Evolutionary conservation across 2,113 vertebrate species (phyloP), one percentile per base, ranked within the genome.

Genomic region (Neotoma lepida): DNA sequence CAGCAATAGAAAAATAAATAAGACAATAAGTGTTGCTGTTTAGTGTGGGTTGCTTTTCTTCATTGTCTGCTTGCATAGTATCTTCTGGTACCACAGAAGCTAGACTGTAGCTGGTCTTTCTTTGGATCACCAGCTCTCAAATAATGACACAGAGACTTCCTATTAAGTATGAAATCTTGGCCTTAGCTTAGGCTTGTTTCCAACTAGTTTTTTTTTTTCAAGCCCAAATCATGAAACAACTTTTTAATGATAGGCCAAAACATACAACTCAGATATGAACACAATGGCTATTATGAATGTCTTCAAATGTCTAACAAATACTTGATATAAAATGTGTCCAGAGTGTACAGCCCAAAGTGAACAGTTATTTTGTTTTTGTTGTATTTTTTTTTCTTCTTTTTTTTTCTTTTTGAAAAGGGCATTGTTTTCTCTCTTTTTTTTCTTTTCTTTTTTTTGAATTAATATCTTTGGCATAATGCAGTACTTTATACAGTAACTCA

Each of bases 241-340:
- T 14, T 71, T 94, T 70, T 86, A 90, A 97, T 90, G 66, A 26
- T 84, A 6, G 0, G 8, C 39, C 85, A 39, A 95, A 92, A 49
- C 91, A 92, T 92, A 89, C 39, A 90, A 96, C 35, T 96, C 84
- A 92, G 78, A 96, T 49, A 82, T 85, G 35, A 95, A 96, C 13
- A 96, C 96, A 91, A 90, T 95, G 96, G 68, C 17, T 30, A 92
- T 97, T 97, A 49, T 96, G 84, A 95, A 88, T 96, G 73, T 87
- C 10, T 39, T 96, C n/a, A 85, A 90, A 89, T 51, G 77, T 68
- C n/a, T 89, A 97, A 96, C 0, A 64, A 97, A 63, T 91, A 58
- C 5, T 22, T 74, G 26, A n/a, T 93, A 86, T 84, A 41, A 97
- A 56, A 92, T 76, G 95, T 86, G 44, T 77, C 96, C 84, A 94